Evolutionary conservation across 2,888 invertebrate species (phyloP).

Genomic region (Thysanoteuthis rhombus): DNA sequence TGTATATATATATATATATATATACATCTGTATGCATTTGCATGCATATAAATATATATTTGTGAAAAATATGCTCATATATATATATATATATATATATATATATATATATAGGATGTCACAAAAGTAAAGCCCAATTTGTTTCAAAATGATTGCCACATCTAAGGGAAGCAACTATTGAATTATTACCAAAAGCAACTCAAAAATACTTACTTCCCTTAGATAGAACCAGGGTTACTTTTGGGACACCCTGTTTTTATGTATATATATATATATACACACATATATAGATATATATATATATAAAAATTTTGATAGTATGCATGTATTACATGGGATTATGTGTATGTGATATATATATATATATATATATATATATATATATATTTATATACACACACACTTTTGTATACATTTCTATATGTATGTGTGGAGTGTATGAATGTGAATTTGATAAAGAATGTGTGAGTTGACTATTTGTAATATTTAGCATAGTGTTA

Average conservation of each 20-base stretch:
- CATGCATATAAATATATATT: too few species aligned
- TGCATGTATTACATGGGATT: background rate
- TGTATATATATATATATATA: background rate
- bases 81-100: background rate
- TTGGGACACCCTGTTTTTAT: too few species aligned
- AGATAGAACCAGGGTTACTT: too few species aligned
- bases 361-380: conserved; percentile 36
- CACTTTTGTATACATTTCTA: background rate
- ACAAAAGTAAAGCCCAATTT: too few species aligned
- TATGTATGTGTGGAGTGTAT: background rate
- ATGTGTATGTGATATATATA: conserved; percentile 32
- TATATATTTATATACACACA: background rate
- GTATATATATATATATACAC: background rate
- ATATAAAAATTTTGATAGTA: background rate
- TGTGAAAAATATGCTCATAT: too few species aligned
- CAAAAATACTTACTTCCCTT: too few species aligned
- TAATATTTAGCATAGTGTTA: background rate
- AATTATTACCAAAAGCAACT: too few species aligned
- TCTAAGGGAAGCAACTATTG: too few species aligned
- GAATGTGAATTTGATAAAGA: background rate
- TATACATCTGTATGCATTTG: background rate
- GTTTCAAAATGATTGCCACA: too few species aligned
- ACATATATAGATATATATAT: background rate
- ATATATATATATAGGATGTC: background rate
- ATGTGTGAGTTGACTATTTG: too few species aligned